phyloP scores from a whole-genome alignment of 1,140 invertebrate genomes.

The Leptinotarsa defecta region DNA sequence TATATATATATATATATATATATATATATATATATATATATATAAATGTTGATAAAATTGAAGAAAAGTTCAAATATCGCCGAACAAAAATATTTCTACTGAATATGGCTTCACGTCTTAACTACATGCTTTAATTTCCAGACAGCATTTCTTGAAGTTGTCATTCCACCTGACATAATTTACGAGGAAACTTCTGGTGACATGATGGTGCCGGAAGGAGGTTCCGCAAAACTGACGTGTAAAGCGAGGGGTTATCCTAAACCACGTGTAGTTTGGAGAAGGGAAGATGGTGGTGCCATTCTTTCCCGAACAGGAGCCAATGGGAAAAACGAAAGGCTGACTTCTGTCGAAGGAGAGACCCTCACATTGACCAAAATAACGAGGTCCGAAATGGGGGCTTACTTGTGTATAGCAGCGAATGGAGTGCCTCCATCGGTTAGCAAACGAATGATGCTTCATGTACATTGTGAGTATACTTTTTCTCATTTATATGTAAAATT shows the following conservation, averaged over 20 bases:
- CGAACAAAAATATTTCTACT: no score
- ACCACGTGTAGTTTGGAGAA: conserved; percentile 83
- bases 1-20: no score
- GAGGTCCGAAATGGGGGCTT: conserved; percentile 80
- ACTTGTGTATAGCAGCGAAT: conserved; percentile 71
- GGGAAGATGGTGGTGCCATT: conserved; percentile 84
- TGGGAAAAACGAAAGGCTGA: conserved; percentile 75
- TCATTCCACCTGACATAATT: conserved; percentile 88
- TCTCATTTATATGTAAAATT: background rate
- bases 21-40: no score
- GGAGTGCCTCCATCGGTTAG: conserved; percentile 70
- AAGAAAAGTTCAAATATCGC: no score
- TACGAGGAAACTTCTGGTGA: conserved; percentile 87
- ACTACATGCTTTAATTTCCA: conserved; percentile 49
- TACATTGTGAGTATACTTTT: conserved; percentile 76
- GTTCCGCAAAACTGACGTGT: conserved; percentile 84
- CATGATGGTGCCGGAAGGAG: conserved; percentile 89
- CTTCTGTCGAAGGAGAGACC: conserved; percentile 74
- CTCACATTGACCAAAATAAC: conserved; percentile 80
- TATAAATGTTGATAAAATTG: no score
- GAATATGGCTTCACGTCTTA: no score
- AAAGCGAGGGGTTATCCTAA: conserved; percentile 83
- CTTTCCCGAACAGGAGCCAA: conserved; percentile 71
- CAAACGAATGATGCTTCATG: conserved; percentile 69
- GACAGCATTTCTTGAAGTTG: conserved; percentile 85